Evolutionary conservation across 1,140 invertebrate genomes (phyloP), one percentile per base, ranked within the genome.

Genomic region (Diachasma alloeum): DNA sequence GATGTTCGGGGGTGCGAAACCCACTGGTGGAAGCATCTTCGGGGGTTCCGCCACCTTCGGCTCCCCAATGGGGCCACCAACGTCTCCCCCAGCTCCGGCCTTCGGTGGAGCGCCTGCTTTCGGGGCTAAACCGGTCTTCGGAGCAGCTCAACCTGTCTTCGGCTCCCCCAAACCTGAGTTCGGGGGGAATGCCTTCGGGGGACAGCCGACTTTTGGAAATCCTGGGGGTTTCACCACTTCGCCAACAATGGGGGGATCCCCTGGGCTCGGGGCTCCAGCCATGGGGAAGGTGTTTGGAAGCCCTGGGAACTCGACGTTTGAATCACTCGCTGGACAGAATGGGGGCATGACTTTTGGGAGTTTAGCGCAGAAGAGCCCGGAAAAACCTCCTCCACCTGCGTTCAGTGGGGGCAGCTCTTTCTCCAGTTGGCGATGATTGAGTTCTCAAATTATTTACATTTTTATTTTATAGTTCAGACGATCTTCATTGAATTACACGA

Each of bases 371-470:
- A 87, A 87, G 42, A 85, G 81, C 73, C 74, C 82, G 24, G 83
- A 86, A 44, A 86, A 87, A 73, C 76, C 87, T 71, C 84, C 84
- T 70, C 76, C 86, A 71, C 84, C 84, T 24, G 53, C 82, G 37
- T 89, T 89, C 76, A 80, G 83, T 70, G 85, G 85, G 84, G 86
- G 87, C 78, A 87, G 83, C 67, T 89, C 88, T 10, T 90, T 89
- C 46, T 88, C 86, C 1, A 88, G 84, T 69, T 90, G 88, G 88
- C 82, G 87, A 53, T 88, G 79, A 79, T 37, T 42, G 11, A 11
- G 1, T 70, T 0, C 6, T 19, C 26, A 19, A 11, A 13, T 66
- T 5, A 24, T 31, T 66, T 66, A 15, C 8, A 15, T 66, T 31
- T 24, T 26, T 59, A 59, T 56, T 42, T 42, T 42, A 42, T 42